Evolutionary conservation across 2,113 vertebrate species (phyloP), one percentile per base, ranked within the genome.

Genomic region (Baryphthengus martii): DNA sequence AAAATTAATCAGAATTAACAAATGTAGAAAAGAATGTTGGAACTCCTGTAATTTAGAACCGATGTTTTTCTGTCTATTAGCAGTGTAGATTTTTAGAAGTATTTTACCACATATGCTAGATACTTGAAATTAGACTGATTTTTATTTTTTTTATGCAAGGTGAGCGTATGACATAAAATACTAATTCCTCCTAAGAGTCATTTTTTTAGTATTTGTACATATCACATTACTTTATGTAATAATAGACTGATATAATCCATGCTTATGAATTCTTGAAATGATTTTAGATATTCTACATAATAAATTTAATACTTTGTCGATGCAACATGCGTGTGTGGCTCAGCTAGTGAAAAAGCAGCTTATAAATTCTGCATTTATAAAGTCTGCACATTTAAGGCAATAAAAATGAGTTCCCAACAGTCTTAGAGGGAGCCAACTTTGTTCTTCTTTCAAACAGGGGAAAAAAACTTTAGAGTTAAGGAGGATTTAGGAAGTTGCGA

Each of bases 321-420:
- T 8, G 26, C 61, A 61, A 20, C 88, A 29, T 49, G 67, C 0
- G 0, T 81, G 67, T 7, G 9, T 71, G 66, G 56, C 62, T 90
- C 78, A 71, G 10, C 68, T 80, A 56, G 70, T 56, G 75, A 79
- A 91, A 82, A 85, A 65, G 70, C 89, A 96, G 89, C 76, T 96
- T 97, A 75, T 96, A 95, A 96, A 97, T 96, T 88, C 66, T 56
- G 55, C 55, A 33, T 56, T 95, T 97, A 75, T 96, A 94, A 96
- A 97, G 95, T 88, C 66, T 90, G 47, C 61, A 66, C 59, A 11
- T 90, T 93, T 89, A 47, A 85, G n/a, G 71, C 90, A 90, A 93
- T 96, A 95, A 97, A 96, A 94, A 71, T 3, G 35, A 68, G 53
- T 67, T 96, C 80, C 89, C 71, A 88, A 6, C 55, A 83, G 66